These are phyloP conservation scores for Hippoglossus stenolepis DNA, from an alignment of 2,113 vertebrate species.

Conservation along the genomic window DNA sequence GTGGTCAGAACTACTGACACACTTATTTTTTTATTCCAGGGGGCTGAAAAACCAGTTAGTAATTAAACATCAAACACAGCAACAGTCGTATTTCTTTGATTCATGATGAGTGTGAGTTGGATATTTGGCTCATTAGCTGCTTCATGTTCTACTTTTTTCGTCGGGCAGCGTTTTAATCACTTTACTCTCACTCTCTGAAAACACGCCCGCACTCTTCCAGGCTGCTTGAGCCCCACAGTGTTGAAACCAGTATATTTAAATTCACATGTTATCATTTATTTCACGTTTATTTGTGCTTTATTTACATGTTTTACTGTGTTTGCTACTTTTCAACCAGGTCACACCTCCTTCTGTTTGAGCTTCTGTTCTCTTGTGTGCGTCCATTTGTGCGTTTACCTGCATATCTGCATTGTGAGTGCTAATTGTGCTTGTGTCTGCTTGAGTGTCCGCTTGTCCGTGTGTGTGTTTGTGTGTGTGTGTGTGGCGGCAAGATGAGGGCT, in stretches of 20 bases:
- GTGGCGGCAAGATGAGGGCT: slow-evolving; percentile 7
- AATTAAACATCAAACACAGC: not conserved
- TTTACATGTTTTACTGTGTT: not conserved
- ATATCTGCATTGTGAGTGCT: not conserved
- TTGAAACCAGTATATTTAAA: too few species aligned
- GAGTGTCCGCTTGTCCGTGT: not conserved
- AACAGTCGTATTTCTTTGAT: not conserved
- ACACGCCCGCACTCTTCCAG: not conserved
- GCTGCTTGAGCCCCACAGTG: not conserved
- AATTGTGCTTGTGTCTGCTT: not conserved
- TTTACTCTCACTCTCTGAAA: not conserved
- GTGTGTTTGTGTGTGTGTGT: slow-evolving; percentile 5
- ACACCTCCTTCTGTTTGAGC: too few species aligned
- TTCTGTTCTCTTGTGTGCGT: not conserved
- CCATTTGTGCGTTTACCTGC: not conserved
- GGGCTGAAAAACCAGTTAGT: not conserved
- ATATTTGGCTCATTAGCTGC: not conserved
- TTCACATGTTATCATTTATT: too few species aligned
- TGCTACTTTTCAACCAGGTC: not conserved
- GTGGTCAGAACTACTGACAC: too few species aligned
- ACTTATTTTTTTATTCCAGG: too few species aligned
- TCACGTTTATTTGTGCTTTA: not conserved
- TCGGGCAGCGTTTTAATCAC: not conserved
- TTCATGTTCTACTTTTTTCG: not conserved
- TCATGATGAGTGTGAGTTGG: not conserved